Evolutionary conservation across 2,888 invertebrate species (phyloP).

Genomic region (Neoaliturus tenellus): DNA sequence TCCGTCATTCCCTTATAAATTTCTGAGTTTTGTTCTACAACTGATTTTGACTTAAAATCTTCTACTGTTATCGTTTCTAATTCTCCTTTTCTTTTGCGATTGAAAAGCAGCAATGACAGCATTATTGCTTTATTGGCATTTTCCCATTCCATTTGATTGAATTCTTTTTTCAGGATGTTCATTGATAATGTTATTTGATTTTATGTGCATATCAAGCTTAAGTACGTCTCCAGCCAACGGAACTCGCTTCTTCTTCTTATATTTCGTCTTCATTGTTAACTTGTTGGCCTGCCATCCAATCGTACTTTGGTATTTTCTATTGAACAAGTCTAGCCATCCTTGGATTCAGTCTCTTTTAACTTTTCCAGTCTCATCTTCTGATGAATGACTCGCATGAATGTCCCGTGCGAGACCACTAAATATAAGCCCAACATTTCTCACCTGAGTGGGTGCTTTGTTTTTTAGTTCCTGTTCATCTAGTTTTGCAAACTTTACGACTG

Average conservation of each 20-base stretch:
- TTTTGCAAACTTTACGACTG: background rate
- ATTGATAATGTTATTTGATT: background rate
- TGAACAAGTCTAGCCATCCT: background rate
- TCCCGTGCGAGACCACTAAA: background rate
- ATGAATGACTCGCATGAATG: background rate
- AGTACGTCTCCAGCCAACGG: background rate
- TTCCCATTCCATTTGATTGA: background rate
- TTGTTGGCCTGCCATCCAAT: constrained; percentile 3
- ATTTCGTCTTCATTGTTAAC: background rate
- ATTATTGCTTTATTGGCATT: background rate
- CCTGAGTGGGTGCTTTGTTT: background rate
- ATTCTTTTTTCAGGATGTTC: background rate
- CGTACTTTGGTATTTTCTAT: background rate
- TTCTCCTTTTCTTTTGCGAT: background rate
- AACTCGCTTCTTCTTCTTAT: background rate
- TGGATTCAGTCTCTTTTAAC: background rate
- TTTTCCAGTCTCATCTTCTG: background rate
- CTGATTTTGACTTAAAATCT: background rate
- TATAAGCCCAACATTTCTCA: background rate
- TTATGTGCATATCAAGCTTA: background rate
- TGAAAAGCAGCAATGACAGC: background rate
- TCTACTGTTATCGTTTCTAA: background rate
- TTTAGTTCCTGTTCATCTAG: background rate
- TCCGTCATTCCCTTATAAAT: background rate
- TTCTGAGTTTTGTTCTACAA: background rate